Percentiles rank a stretch among this genome's conserved stretches.
phyloP scores from a whole-genome alignment of 2,797 vertebrate species.

The Spea hammondii region DNA sequence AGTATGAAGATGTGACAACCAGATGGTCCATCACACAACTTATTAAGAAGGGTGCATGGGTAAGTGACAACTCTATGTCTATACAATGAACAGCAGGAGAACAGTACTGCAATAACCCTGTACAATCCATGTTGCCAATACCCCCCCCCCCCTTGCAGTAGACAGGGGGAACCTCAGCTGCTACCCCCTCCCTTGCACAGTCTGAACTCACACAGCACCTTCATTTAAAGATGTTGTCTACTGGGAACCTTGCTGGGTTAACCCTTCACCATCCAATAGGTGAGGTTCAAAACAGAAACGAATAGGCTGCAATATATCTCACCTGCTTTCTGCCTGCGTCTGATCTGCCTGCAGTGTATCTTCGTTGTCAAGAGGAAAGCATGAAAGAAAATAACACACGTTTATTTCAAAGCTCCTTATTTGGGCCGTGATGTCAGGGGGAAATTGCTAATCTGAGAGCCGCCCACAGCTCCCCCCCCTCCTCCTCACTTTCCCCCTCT shows the following conservation, averaged over 20 bases:
- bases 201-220: conserved; percentile 36
- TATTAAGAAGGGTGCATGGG: neutral
- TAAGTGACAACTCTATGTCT: neutral
- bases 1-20: neutral
- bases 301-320: conserved; percentile 8
- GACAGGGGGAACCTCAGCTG: conserved; percentile 32
- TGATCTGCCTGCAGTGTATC: conserved; percentile 42
- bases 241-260: conserved; percentile 20
- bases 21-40: conserved; percentile 5
- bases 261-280: conserved; percentile 7
- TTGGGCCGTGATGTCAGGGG: conserved; percentile 81
- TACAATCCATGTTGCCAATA: conserved; percentile 22
- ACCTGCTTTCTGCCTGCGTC: conserved; percentile 35
- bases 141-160: conserved; percentile 17
- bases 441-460: conserved; percentile 71
- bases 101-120: conserved; percentile 10
- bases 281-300: neutral
- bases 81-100: neutral
- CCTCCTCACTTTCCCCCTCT: conserved; percentile 55
- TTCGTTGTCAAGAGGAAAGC: conserved; percentile 46
- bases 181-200: conserved; percentile 21
- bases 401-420: conserved; percentile 77
- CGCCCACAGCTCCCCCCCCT: conserved; percentile 61
- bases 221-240: conserved; percentile 34
- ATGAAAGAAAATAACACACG: conserved; percentile 57